Base-by-base conservation (phyloP, 2,888 invertebrate species). In the Rotaria socialis region DNA sequence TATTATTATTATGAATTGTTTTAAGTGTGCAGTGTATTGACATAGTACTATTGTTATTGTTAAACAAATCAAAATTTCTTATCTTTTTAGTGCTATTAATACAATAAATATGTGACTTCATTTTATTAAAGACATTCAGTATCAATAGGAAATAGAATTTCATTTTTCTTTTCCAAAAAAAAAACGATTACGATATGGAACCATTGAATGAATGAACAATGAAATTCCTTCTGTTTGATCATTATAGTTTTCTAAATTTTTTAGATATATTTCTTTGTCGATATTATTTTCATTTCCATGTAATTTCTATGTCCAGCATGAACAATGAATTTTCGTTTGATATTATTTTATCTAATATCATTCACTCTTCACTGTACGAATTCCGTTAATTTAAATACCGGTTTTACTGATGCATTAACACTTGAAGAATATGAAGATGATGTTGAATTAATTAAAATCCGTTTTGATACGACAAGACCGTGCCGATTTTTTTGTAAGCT, bases 401-500 rank as follows among this genome's bases (percentile, higher is more conserved):
- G 67, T 67, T 67, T 67, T 35, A 67, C 67, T 35, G 67, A 67
- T 67, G 67, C 67, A 35, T 67, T 67, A 11, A 67, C 67, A 67
- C 27, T 16, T 14, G 67, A 80, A 47, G 80, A 80, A 47, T 47
- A 80, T 47, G 80, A 80, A 47, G 80, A 80, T 43, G 80, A 80
- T 80, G 47, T 80, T n/a, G 80, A 80, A 80, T 47, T 80, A 22
- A 80, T 80, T 24, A 80, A 80, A 80, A 24, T 80, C 11, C 22
- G n/a, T 47, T 80, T 47, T 47, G 80, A 80, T 47, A 41, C 24
- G 0, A 80, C 47, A 24, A 24, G 47, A 80, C 80, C 80, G 11
- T 80, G 80, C 47, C 80, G 43, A 47, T 80, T 80, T 47, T 80
- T 80, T n/a, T 80, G 80, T 80, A 47, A 80, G 47, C n/a, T 47